phyloP scores from a whole-genome alignment of 2,113 vertebrate species.

The Daphoenositta chrysoptera region DNA sequence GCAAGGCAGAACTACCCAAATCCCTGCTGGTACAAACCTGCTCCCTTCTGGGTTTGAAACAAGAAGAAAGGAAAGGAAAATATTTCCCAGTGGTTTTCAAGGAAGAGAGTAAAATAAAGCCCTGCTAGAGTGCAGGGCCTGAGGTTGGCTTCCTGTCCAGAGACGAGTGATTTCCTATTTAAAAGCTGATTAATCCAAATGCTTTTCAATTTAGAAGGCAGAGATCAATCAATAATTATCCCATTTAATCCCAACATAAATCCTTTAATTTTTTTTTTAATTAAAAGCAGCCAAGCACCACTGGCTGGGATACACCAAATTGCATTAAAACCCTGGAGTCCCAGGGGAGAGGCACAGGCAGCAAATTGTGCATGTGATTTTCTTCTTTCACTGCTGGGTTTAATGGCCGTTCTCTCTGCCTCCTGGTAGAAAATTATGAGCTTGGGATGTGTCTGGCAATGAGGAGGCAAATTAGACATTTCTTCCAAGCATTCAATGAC shows the following conservation, averaged over 20 bases:
- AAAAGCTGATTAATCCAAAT: slow-evolving; percentile 72
- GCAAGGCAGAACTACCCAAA: neutral
- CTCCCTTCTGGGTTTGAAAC: neutral
- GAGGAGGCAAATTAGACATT: slow-evolving; percentile 22
- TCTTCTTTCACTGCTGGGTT: slow-evolving; percentile 16
- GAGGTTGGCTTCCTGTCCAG: slow-evolving; percentile 53
- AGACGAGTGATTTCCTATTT: slow-evolving; percentile 59
- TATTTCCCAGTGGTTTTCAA: neutral
- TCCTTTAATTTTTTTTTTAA: slow-evolving; percentile 74
- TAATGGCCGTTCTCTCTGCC: neutral
- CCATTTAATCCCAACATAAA: slow-evolving; percentile 72
- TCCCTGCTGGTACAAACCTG: accelerated
- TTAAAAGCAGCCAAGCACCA: slow-evolving; percentile 68
- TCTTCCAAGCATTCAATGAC: neutral
- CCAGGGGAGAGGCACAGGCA: slow-evolving; percentile 19
- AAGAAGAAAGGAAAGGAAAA: neutral
- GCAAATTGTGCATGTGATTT: slow-evolving; percentile 48
- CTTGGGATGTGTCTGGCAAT: neutral
- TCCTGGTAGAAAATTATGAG: slow-evolving; percentile 25
- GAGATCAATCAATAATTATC: slow-evolving; percentile 74
- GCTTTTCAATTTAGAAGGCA: slow-evolving; percentile 72
- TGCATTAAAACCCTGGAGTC: slow-evolving; percentile 39
- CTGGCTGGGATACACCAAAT: slow-evolving; percentile 36
- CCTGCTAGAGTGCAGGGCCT: neutral
- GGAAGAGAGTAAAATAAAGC: neutral